A percentile compares a stretch with the other conserved stretches of the same genome.
Evolutionary conservation across 2,888 invertebrate species (phyloP).

Genomic region (Margaritifera margaritifera): DNA sequence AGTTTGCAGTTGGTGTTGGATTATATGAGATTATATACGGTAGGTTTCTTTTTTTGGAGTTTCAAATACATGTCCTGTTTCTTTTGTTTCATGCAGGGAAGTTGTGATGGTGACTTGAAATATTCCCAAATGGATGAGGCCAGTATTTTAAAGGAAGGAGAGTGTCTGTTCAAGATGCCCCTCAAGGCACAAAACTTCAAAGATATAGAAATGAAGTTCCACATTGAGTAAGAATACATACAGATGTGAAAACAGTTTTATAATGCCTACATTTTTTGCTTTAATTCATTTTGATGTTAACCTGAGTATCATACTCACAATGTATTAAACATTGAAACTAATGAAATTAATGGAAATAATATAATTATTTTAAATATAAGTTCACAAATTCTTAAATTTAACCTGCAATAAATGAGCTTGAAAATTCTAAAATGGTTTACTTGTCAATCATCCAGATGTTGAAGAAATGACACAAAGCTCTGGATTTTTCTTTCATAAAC

Average conservation of each 20-base stretch:
- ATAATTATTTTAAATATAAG: too few species aligned
- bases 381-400: too few species aligned
- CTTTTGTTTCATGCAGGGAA: not conserved
- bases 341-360: too few species aligned
- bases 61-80: constrained; percentile 13
- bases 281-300: not conserved
- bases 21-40: too few species aligned
- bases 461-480: too few species aligned
- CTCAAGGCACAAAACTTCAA: constrained; percentile 28
- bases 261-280: not conserved
- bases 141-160: constrained; percentile 44
- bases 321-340: too few species aligned
- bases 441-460: too few species aligned
- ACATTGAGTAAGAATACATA: constrained; percentile 27
- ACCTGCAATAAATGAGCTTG: too few species aligned
- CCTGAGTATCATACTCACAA: too few species aligned
- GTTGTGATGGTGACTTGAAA: constrained; percentile 8
- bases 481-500: too few species aligned
- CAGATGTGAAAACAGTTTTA: not conserved
- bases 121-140: constrained; percentile 18
- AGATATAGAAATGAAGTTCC: constrained; percentile 28
- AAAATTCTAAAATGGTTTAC: too few species aligned
- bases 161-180: constrained; percentile 30
- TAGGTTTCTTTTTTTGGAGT: constrained; percentile 17
- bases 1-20: too few species aligned